A percentile compares a stretch with the other conserved stretches of the same genome.
phyloP scores from a whole-genome alignment of 2,113 vertebrate species.

The Anhinga rufa region DNA sequence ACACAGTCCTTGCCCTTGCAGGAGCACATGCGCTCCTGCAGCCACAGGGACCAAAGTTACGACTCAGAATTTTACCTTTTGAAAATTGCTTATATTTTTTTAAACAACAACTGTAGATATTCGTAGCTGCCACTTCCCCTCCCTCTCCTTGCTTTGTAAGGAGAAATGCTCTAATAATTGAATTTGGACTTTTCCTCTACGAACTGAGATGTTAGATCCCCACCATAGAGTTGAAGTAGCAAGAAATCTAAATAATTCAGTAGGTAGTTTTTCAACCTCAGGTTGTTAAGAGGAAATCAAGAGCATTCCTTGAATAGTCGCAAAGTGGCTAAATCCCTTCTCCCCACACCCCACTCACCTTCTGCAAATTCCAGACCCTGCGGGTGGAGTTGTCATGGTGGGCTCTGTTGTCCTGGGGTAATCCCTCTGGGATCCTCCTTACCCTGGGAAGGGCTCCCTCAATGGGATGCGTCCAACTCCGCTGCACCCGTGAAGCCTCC shows the following conservation, averaged over 20 bases:
- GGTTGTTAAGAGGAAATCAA: constrained; percentile 10
- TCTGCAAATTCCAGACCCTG: neutral
- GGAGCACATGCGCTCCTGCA: neutral
- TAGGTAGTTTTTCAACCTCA: neutral
- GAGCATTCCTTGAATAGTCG: constrained; percentile 21
- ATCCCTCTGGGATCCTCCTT: neutral
- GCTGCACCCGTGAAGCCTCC: neutral
- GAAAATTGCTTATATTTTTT: neutral
- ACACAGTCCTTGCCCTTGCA: neutral
- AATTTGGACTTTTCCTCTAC: neutral
- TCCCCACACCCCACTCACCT: neutral
- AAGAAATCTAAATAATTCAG: neutral
- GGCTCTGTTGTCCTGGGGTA: neutral
- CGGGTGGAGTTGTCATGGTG: neutral
- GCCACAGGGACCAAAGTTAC: neutral
- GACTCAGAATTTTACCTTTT: neutral
- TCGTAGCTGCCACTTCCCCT: neutral
- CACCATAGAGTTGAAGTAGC: neutral
- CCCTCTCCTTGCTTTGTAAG: neutral
- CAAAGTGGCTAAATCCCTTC: neutral
- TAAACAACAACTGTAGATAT: accelerated
- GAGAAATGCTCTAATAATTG: too few species aligned
- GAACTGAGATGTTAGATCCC: neutral
- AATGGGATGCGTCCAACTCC: neutral
- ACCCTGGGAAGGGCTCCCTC: neutral